Conservation (phyloP, 1,140 invertebrate species). For the Medauroidea extradentata region DNA sequence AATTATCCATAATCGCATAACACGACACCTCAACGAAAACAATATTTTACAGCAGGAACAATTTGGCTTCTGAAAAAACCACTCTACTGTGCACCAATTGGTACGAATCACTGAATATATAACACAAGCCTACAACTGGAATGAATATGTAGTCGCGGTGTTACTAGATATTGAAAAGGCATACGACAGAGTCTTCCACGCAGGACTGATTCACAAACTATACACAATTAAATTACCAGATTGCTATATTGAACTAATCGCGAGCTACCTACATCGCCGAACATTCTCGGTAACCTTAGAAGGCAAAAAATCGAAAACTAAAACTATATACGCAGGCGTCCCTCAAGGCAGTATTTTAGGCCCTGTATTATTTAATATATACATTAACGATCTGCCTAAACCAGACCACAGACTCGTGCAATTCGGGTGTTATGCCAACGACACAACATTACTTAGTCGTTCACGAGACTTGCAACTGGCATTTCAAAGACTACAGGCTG, state of each 20-base stretch:
- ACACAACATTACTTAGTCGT: no score
- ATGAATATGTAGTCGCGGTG: constrained; percentile 24
- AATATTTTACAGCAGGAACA: no score
- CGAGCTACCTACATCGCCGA: no score
- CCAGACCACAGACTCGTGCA: constrained; percentile 14
- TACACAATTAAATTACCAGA: constrained; percentile 2
- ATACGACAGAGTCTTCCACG: constrained; percentile 35
- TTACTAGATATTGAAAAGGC: constrained; percentile 36
- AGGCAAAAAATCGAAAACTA: constrained; percentile 2
- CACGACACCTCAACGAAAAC: no score
- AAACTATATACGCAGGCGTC: constrained; percentile 23
- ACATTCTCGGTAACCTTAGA: no score
- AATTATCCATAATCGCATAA: no score
- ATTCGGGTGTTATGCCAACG: constrained; percentile 20
- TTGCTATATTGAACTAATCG: constrained; percentile 3
- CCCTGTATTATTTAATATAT: constrained; percentile 27
- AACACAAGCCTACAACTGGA: constrained; percentile 17
- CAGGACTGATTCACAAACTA: constrained; percentile 33
- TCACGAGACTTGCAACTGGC: no score
- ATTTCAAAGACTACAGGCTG: background rate
- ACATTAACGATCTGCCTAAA: constrained; percentile 28
- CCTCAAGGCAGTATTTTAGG: constrained; percentile 19
- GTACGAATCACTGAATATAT: no score
- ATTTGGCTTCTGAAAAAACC: no score
- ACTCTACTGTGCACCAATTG: no score